Base-by-base conservation (phyloP, 2,888 invertebrate species). In the Calameuta idolon region DNA sequence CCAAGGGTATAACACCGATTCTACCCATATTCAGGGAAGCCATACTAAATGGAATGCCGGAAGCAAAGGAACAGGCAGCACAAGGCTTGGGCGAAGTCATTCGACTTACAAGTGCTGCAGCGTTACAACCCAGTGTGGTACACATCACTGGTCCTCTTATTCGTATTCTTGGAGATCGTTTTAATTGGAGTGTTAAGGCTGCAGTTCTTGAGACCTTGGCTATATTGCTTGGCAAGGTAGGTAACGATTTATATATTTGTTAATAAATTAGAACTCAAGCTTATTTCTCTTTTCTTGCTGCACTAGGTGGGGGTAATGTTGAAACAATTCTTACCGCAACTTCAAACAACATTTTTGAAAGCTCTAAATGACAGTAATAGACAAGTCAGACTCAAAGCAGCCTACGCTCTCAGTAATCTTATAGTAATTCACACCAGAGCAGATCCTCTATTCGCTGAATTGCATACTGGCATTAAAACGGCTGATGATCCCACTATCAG, bases 131-230 rank as follows among this genome's bases (percentile, higher is more conserved):
- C 0, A 98, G 98, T 75, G 99, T 99, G 4, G 97, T 99, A 81
- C 97, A 98, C 90, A 98, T 99, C 87, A 99, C 99, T 5, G 99
- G 99, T 0, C 99, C 99, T 0, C 94, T 99, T 81, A 99, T 99
- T 92, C 95, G 99, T 87, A 98, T 99, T 91, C 94, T 99, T 76
- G 99, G 99, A 12, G 98, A 98, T 92, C 94, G 99, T 80, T 99
- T 98, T 92, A 97, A 96, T 88, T 95, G 97, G 88, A 97, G 96
- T 87, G 98, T 99, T 1, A 99, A 99, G 92, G 97, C 98, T 0
- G 98, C 99, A 40, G 98, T 99, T 55, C 93, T 99, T 35, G 98
- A 99, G 91, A 98, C 98, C 0, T 93, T 99, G 34, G 98, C 98
- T 0, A 94, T 97, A 81, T 93, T 99, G n/a, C 93, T 99, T 12